These are phyloP conservation scores for Cacoxenus indagator DNA, from an alignment of 2,888 invertebrate genomes.

Conservation along the genomic window DNA sequence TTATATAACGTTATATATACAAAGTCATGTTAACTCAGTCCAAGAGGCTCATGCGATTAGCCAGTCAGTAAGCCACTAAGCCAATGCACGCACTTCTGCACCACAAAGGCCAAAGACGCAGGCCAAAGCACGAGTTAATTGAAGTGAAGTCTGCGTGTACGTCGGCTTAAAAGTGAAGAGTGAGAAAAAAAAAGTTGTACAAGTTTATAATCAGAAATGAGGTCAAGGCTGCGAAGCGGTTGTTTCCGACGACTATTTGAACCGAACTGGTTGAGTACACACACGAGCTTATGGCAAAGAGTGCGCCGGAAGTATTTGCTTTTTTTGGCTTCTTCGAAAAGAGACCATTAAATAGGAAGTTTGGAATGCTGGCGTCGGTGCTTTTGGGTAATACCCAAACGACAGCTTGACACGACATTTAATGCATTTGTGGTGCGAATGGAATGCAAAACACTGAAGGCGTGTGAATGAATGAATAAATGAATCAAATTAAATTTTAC, in stretches of 20 bases:
- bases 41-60: too few relatives aligned
- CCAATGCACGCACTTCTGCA: too few relatives aligned
- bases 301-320: conserved; percentile 29
- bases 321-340: too few relatives aligned
- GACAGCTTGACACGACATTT: too few relatives aligned
- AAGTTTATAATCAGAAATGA: conserved; percentile 37
- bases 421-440: too few relatives aligned
- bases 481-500: too few relatives aligned
- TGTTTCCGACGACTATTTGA: neutral
- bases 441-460: too few relatives aligned
- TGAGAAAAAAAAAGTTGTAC: neutral
- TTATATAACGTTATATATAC: neutral
- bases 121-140: neutral
- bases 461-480: too few relatives aligned
- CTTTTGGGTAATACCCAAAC: conserved; percentile 1
- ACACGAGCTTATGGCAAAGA: conserved; percentile 10
- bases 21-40: neutral
- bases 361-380: neutral
- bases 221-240: conserved; percentile 52
- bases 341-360: neutral
- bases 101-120: too few relatives aligned
- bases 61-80: too few relatives aligned
- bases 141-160: conserved; percentile 40
- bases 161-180: conserved; percentile 43
- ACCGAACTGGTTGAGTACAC: conserved; percentile 2